phyloP scores from a whole-genome alignment of 1,140 invertebrate genomes.

The Adoxophyes honmai region DNA sequence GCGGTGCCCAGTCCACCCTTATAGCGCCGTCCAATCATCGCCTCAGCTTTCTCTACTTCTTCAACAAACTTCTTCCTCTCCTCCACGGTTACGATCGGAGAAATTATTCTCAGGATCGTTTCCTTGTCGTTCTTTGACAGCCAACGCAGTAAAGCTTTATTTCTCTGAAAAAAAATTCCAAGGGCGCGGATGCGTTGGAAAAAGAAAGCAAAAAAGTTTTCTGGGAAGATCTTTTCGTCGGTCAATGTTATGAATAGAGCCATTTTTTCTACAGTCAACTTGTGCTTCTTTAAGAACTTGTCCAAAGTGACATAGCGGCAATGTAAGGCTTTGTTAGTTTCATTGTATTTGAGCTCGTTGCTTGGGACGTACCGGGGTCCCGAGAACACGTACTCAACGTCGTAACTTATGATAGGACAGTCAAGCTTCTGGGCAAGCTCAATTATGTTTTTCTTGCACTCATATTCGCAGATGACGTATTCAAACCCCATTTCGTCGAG shows the following conservation, averaged over 20 bases:
- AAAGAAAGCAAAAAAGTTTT: constrained; percentile 24
- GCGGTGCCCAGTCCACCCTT: not conserved
- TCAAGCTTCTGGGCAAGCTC: constrained; percentile 33
- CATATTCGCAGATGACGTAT: constrained; percentile 28
- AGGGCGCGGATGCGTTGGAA: constrained; percentile 7
- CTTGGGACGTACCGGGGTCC: constrained; percentile 30
- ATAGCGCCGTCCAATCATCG: not conserved
- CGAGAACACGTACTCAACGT: constrained; percentile 35
- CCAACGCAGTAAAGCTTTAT: constrained; percentile 14
- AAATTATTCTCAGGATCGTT: not conserved
- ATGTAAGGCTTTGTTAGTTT: constrained; percentile 17
- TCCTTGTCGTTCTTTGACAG: constrained; percentile 2
- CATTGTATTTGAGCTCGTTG: not conserved
- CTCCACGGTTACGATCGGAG: not conserved
- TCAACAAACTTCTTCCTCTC: not conserved
- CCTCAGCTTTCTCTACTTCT: not conserved
- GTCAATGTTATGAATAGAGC: too few relatives aligned
- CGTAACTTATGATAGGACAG: constrained; percentile 38
- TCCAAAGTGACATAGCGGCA: constrained; percentile 39
- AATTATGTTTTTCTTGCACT: too few relatives aligned
- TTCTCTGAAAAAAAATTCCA: not conserved
- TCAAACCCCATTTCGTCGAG: constrained; percentile 40
- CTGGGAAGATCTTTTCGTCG: constrained; percentile 28
- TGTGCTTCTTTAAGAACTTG: too few relatives aligned
- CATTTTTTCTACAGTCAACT: too few relatives aligned